Evolutionary conservation across 2,113 vertebrate species (phyloP), one percentile per base, ranked within the genome.

Genomic region (Zapus hudsonius): DNA sequence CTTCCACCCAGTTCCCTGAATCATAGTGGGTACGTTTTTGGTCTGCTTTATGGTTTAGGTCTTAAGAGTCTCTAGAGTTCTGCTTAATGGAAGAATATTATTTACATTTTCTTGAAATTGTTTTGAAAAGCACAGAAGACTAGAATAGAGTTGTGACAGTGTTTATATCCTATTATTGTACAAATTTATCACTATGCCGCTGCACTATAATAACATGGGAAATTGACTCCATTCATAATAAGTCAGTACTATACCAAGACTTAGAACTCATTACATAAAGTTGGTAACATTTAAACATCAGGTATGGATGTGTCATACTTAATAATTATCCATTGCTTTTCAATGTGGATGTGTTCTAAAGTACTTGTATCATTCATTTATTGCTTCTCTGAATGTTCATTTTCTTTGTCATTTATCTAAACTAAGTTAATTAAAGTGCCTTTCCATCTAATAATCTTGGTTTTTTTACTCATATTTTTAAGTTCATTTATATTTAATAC

Each of bases 401-500:
- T 84, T 72, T 20, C 8, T 61, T 0, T 67, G 31, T 59, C 8
- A 47, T 59, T 36, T 20, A 66, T 27, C 36, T 19, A n/a, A 66
- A 3, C 64, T 2, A 4, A 27, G 76, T 23, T 72, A 57, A 4
- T 47, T 83, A 8, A 17, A 67, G 76, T 70, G 80, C 75, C 7
- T 20, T 66, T 63, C 70, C 47, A 23, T 59, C 12, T 73, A 29
- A 87, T 3, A 44, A 52, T 80, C 25, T 73, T 57, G 0, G 0
- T 67, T 63, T 27, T 83, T 63, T 90, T 63, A 79, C 15, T 72
- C 2, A 1, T 27, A 64, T 76, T 40, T 63, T 83, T 82, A 15
- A n/a, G 8, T 66, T 91, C 16, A 95, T 40, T 89, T 89, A 42
- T 74, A 87, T 87, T 93, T 74, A 89, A 44, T 36, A 40, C 63